A percentile compares a stretch with the other conserved stretches of the same genome.
Evolutionary conservation across 2,113 vertebrate species (phyloP).

Genomic region (Microcebus ravelobensis): DNA sequence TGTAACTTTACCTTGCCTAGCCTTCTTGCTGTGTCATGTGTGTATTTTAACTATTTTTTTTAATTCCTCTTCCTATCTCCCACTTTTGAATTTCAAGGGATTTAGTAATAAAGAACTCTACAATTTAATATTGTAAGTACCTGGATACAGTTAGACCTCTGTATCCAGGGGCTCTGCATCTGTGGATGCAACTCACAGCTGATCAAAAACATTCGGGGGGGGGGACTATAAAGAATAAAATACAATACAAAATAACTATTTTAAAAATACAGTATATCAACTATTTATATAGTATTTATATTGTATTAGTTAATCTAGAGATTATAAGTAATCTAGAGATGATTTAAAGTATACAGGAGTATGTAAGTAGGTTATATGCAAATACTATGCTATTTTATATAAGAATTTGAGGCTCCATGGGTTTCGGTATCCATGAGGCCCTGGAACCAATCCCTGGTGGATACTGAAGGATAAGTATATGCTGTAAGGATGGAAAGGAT

Average conservation of each 20-base stretch:
- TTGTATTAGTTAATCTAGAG: neutral
- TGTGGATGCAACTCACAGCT: neutral
- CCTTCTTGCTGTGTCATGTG: neutral
- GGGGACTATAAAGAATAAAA: neutral
- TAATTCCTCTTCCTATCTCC: neutral
- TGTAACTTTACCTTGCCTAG: neutral
- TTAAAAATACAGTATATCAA: neutral
- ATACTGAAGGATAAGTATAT: neutral
- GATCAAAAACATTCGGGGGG: neutral
- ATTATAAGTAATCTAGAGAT: neutral
- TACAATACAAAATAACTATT: neutral
- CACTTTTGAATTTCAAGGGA: neutral
- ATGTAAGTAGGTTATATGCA: neutral
- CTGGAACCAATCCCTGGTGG: neutral
- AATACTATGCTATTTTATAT: neutral
- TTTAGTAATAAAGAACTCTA: neutral
- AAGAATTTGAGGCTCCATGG: neutral
- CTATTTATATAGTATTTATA: neutral
- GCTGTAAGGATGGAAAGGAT: neutral
- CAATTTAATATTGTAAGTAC: neutral
- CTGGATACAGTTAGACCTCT: neutral
- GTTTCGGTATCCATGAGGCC: neutral
- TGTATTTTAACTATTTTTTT: neutral
- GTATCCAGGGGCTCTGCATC: neutral
- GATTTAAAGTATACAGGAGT: neutral